Base-by-base conservation (phyloP, 1,140 invertebrate genomes). In the Tetramorium parvispinum region DNA sequence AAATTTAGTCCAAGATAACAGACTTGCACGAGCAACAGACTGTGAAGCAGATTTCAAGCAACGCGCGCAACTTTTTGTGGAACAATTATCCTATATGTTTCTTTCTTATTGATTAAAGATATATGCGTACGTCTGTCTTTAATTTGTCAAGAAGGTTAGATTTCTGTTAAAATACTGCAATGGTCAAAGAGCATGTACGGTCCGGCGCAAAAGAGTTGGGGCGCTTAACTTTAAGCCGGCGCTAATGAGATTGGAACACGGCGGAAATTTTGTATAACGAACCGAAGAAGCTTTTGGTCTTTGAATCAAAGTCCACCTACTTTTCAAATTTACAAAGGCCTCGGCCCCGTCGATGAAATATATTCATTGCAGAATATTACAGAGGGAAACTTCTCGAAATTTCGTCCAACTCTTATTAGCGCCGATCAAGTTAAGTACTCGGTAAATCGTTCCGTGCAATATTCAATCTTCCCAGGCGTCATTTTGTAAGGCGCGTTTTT, bases 171-270 rank as follows among this genome's bases (percentile, higher is more conserved):
- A 86, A 83, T 71, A 77, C 40, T 10, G 18, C 59, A 83, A 87
- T 68, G 87, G 79, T 79, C 86, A 90, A 90, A 85, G 83, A 88
- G 78, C 85, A 70, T 81, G 85, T 66, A 63, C 57, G 37, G 78
- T 71, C 81, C 87, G 70, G 75, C 59, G 87, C 85, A 86, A 93
- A 92, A 94, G 88, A 93, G 91, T 91, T 70, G 90, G 86, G 88
- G 89, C 79, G 91, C 92, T 93, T 93, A 94, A 93, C 76, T 92
- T 89, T 93, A 93, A 94, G 93, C 90, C 90, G 91, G 78, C 85
- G 86, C 87, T 91, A 93, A 93, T 92, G 90, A 93, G 92, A 92
- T 85, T 83, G 87, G 91, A 91, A 92, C 89, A 81, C 89, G 83
- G 87, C 66, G 61, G 85, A 91, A 91, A 91, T 85, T 81, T 89